Evolutionary conservation across 2,888 invertebrate genomes (phyloP).

Genomic region (Cantharis lateralis): DNA sequence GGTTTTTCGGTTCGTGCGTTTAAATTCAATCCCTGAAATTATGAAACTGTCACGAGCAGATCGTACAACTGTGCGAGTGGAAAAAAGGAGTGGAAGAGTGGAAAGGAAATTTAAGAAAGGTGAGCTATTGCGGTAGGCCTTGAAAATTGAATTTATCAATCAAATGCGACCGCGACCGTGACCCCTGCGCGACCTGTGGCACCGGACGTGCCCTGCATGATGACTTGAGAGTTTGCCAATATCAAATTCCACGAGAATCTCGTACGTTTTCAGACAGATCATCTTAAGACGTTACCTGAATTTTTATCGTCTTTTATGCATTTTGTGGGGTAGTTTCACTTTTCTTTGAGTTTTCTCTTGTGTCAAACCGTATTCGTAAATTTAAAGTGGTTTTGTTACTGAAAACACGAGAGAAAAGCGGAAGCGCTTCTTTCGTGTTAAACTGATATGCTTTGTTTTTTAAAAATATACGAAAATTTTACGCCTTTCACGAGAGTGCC

Average conservation of each 20-base stretch:
- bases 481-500: background rate
- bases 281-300: slow-evolving; percentile 21
- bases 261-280: slow-evolving; percentile 31
- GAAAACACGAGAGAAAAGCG: background rate
- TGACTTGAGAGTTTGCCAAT: slow-evolving; percentile 21
- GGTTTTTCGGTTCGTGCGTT: background rate
- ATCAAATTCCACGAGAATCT: slow-evolving; percentile 32
- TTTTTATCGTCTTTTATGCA: slow-evolving; percentile 23
- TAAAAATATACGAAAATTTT: background rate
- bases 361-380: slow-evolving; percentile 4
- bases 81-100: background rate
- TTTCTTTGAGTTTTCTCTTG: slow-evolving; percentile 12
- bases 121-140: slow-evolving; percentile 38
- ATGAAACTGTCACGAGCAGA: background rate
- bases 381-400: background rate
- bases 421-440: background rate
- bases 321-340: slow-evolving; percentile 1
- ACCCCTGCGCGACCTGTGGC: slow-evolving; percentile 36
- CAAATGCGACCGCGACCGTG: slow-evolving; percentile 32
- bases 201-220: slow-evolving; percentile 37
- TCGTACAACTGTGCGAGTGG: background rate
- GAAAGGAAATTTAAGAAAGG: background rate
- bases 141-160: slow-evolving; percentile 43
- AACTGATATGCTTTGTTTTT: background rate
- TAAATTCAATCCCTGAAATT: background rate